A percentile compares a stretch with the other conserved stretches of the same genome.
Conservation (phyloP, 1,140 invertebrate species). For the Drosophila nigromelanica region DNA sequence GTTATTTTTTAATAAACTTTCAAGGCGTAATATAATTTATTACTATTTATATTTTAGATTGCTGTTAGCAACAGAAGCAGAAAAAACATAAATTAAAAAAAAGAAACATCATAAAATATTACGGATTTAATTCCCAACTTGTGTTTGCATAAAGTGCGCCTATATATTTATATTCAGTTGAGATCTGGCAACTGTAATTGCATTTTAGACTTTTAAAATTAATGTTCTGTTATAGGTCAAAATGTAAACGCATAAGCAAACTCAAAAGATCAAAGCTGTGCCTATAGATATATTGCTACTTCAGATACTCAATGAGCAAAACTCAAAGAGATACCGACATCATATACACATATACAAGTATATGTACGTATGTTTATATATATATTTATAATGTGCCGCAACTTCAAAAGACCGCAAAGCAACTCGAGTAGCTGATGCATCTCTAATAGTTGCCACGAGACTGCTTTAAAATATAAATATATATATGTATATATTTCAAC, state of each 20-base stretch:
- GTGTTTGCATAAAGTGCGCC: neutral
- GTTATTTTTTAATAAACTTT: too few species aligned
- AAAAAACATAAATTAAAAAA: neutral
- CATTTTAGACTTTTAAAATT: neutral
- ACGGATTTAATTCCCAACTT: too few species aligned
- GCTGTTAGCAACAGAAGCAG: too few species aligned
- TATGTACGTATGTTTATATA: neutral
- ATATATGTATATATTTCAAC: constrained; percentile 55
- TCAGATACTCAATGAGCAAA: constrained; percentile 27
- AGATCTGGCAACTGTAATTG: constrained; percentile 13
- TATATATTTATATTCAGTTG: neutral
- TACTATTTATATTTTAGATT: too few species aligned
- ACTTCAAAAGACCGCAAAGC: constrained; percentile 62
- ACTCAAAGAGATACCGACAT: constrained; percentile 42
- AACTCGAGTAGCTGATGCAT: constrained; percentile 36
- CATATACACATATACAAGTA: neutral
- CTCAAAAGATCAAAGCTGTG: constrained; percentile 63
- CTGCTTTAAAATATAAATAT: constrained; percentile 17
- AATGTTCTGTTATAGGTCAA: constrained; percentile 32
- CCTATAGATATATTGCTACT: constrained; percentile 20
- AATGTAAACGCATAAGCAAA: constrained; percentile 7
- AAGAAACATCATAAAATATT: too few species aligned
- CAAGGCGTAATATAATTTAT: too few species aligned
- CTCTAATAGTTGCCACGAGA: constrained; percentile 33
- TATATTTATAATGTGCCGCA: constrained; percentile 41